A percentile compares a stretch with the other conserved stretches of the same genome.
Conservation (phyloP, 2,888 invertebrate genomes). For the Ectemnius cavifrons region DNA sequence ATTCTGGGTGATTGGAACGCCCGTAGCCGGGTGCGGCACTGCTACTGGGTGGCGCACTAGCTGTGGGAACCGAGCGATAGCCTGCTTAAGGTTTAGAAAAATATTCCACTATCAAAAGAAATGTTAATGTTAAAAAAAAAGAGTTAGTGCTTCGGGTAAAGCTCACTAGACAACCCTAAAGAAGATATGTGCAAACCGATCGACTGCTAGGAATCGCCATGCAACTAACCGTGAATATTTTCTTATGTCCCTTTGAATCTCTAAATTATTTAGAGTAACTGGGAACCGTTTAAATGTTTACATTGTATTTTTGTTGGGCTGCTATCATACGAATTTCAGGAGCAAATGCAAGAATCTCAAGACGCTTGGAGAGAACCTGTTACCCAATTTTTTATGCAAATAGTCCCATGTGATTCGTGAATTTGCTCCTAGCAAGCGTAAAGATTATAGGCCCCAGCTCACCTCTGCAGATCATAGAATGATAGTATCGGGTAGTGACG, state of each 20-base stretch:
- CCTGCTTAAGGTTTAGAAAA: slow-evolving; percentile 74
- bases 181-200: not conserved
- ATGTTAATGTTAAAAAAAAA: slow-evolving; percentile 45
- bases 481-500: slow-evolving; percentile 76
- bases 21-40: slow-evolving; percentile 78
- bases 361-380: not conserved
- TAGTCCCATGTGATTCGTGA: slow-evolving; percentile 48
- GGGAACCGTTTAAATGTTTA: not conserved
- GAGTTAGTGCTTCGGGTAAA: slow-evolving; percentile 19
- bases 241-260: not conserved
- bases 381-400: not conserved
- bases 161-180: slow-evolving; percentile 12
- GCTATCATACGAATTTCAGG: slow-evolving; percentile 36
- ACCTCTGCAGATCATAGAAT: slow-evolving; percentile 77
- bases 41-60: slow-evolving; percentile 79
- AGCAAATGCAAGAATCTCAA: slow-evolving; percentile 53
- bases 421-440: slow-evolving; percentile 69
- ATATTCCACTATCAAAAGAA: slow-evolving; percentile 55
- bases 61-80: slow-evolving; percentile 78
- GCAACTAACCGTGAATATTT: slow-evolving; percentile 2
- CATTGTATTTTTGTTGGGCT: slow-evolving; percentile 10
- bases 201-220: no score
- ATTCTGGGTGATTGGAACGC: slow-evolving; percentile 80
- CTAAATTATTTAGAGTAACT: not conserved
- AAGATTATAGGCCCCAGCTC: slow-evolving; percentile 74